Percentiles rank a stretch among this genome's conserved stretches.
phyloP scores from a whole-genome alignment of 2,113 vertebrate species.

The Chitala chitala region DNA sequence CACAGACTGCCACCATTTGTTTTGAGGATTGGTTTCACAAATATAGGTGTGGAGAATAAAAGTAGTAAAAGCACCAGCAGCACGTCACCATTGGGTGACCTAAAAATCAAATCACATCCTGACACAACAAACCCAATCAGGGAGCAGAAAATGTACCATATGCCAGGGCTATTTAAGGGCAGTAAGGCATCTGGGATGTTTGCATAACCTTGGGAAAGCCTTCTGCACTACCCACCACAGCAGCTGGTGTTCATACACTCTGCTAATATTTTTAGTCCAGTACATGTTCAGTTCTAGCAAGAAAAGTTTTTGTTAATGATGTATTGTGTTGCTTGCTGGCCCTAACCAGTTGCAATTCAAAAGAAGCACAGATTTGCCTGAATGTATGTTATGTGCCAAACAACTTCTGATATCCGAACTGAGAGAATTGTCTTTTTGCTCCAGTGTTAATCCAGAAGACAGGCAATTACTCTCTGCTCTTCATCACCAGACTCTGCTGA shows the following conservation, averaged over 20 bases:
- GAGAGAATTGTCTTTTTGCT: too few species aligned
- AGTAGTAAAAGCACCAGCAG: neutral
- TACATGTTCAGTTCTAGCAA: neutral
- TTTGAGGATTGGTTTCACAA: neutral
- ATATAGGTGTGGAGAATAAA: neutral
- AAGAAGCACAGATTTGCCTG: too few species aligned
- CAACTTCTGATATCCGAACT: too few species aligned
- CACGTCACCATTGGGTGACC: neutral
- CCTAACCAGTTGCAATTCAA: too few species aligned
- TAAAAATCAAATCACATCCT: neutral
- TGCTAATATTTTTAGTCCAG: neutral
- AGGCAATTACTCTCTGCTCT: too few species aligned
- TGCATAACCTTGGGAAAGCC: constrained; percentile 8
- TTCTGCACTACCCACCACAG: neutral
- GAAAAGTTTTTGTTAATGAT: neutral
- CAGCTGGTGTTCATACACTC: neutral
- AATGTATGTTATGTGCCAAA: too few species aligned
- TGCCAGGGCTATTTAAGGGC: neutral
- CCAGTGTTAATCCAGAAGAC: too few species aligned
- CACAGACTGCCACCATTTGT: neutral
- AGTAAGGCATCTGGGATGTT: neutral
- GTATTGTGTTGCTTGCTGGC: neutral
- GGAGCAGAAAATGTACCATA: neutral
- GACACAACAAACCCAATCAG: neutral
- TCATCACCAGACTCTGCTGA: too few species aligned